Evolutionary conservation across 2,888 invertebrate species (phyloP), one percentile per base, ranked within the genome.

Genomic region (Neocrepidodera transversa): DNA sequence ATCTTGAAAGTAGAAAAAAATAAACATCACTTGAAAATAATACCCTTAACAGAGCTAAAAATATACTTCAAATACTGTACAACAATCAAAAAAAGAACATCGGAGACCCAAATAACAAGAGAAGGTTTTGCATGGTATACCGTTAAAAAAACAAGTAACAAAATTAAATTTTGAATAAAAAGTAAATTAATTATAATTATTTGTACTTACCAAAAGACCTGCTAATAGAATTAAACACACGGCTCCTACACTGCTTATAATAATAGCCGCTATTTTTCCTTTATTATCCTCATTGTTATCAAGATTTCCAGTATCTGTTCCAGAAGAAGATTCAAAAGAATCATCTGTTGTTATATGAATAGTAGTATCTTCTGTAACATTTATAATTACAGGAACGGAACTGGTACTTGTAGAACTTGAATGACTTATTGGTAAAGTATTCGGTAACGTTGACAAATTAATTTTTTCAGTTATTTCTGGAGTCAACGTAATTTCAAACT

Each of bases 221-320:
- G 91, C 89, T n/a, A 93, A 81, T 8, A 92, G 80, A 36, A 93
- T 81, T 51, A 93, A 80, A 42, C 92, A 91, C 48, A 91, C 83
- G 11, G 90, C 90, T 5, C 91, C 93, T 54, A 93, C 89, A 8
- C 89, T 87, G 66, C 92, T 91, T 59, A 93, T 90, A 5, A 90
- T 87, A 60, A 93, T 90, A 10, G 93, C 93, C 8, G 91, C 89
- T 49, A 92, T 88, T 3, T 90, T 89, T 55, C 89, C 90, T 0
- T 86, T 84, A 38, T 60, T 55, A 70, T 79, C 69, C 5, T 66
- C 65, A 18, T 43, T 38, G 68, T 78, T 61, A 63, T 74, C 67
- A 71, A 77, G 18, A 76, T 79, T 23, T 74, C 78, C 70, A 26
- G 63, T 51, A 20, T 69, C 69, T 14, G 68, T 65, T 78, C 81